Evolutionary conservation across 2,888 invertebrate species (phyloP), one percentile per base, ranked within the genome.

Genomic region (Lepidochrysops patricia): DNA sequence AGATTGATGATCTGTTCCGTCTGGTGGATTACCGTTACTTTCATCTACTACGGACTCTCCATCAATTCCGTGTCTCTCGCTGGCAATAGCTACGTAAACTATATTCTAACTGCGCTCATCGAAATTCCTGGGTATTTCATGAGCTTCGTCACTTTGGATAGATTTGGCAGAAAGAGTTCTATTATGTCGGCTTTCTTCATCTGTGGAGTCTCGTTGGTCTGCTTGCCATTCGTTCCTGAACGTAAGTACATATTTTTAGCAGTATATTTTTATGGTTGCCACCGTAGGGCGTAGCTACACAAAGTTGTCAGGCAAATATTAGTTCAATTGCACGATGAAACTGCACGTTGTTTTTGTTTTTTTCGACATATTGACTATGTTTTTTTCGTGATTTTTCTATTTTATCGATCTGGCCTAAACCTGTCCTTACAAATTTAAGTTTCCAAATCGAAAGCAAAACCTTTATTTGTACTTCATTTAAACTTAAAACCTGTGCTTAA

Each of bases 41-140:
- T 96, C 64, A 92, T 95, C 19, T 96, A 95, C 77, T 96, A 95
- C 71, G 96, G 96, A 0, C 80, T 96, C 37, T 94, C 94, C 0
- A 89, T 96, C 59, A 95, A 94, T 79, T 93, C 95, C 0, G 94
- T 95, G 2, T 90, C 93, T 0, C 80, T 96, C 56, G 92, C 92
- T 15, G 95, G 95, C 1, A 92, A 95, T 75, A 92, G 92, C 69
- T 95, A 95, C 74, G 77, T 94, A 12, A 96, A 95, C 79, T 96
- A 94, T 71, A 93, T 94, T 23, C 76, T 93, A 58, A 93, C 92
- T 0, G 87, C 91, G 0, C 71, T 92, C 50, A 90, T 93, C 23
- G 94, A 90, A 74, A 90, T 94, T 58, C 94, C 94, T 0, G 93
- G 92, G 0, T 93, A 93, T 70, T 77, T 88, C 61, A 70, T 91